Base-by-base conservation (phyloP, 2,113 vertebrate genomes). In the Spea bombifrons region DNA sequence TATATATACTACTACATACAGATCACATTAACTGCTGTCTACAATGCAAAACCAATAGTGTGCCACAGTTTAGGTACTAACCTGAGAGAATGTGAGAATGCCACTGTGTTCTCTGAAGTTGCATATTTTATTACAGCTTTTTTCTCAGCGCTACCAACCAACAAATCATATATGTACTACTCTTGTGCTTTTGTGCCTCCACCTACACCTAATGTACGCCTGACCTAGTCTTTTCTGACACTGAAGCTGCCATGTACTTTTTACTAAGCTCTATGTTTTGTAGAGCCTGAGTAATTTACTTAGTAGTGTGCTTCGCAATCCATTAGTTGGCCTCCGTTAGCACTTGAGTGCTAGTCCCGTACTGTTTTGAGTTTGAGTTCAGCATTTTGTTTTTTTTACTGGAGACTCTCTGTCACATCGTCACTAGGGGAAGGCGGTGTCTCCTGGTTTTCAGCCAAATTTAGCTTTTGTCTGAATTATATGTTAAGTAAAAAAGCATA, bases 381-480 rank as follows among this genome's bases (percentile, higher is more conserved):
- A 13, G 55, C 5, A 8, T 8, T 13, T 7, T 59, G 8, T 12
- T 3, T 5, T 50, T 10, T 10, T 47, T 67, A 73, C 45, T 73
- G 71, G 5, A 67, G 66, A 67, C 43, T 66, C 50, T 80, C 77
- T 30, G 71, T 68, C 43, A 67, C 53, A 6, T 80, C 77, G 47
- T 80, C 77, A 59, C 53, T 67, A 12, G 77, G 77, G 12, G 77
- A 73, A 45, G 77, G 16, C 2, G 52, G 44, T 7, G 63, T 66
- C 7, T 80, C 71, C 64, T 80, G 77, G 52, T 80, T 80, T 80
- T 80, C 77, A 59, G 77, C 77, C 17, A 79, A 43, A 45, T 79
- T 50, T 9, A 80, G 48, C 48, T 80, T 80, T 73, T 80, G 77
- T 73, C 77, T 80, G 47, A 67, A 46, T 9, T 10, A 46, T 50